Percentiles rank a stretch among this genome's conserved stretches.
Evolutionary conservation across 1,140 invertebrate genomes (phyloP).

Genomic region (Brachionus rubens): DNA sequence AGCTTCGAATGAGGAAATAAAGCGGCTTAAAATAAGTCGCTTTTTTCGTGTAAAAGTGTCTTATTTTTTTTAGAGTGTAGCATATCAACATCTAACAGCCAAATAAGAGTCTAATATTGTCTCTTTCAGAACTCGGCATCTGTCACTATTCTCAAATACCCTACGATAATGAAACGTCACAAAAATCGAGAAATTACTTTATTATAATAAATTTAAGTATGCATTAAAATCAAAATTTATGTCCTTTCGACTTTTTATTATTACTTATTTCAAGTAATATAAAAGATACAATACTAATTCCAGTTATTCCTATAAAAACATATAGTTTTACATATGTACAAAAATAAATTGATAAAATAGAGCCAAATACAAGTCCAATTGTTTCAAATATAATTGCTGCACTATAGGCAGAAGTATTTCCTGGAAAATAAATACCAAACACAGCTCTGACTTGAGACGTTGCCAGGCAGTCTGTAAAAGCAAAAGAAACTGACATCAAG

Average conservation of each 20-base stretch:
- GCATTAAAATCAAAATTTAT: no score
- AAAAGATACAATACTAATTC: background rate
- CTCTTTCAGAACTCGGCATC: no score
- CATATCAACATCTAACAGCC: no score
- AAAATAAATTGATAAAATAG: slow-evolving; percentile 22
- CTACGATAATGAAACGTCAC: no score
- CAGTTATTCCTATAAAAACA: slow-evolving; percentile 24
- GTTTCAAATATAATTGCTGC: slow-evolving; percentile 34
- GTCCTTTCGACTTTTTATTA: background rate
- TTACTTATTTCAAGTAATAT: slow-evolving; percentile 1
- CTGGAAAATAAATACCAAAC: slow-evolving; percentile 14
- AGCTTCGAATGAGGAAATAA: no score
- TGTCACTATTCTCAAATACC: no score
- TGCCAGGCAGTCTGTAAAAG: slow-evolving; percentile 5
- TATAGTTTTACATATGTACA: slow-evolving; percentile 17
- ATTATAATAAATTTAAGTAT: no score
- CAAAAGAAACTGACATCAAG: background rate
- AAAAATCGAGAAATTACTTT: no score
- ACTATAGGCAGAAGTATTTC: slow-evolving; percentile 24
- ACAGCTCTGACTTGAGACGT: slow-evolving; percentile 15
- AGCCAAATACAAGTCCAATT: background rate
- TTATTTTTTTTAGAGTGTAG: no score
- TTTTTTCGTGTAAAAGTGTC: no score
- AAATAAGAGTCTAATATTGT: no score
- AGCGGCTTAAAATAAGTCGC: no score